Evolutionary conservation across 1,140 invertebrate species (phyloP), one percentile per base, ranked within the genome.

Genomic region (Euglossa dilemma): DNA sequence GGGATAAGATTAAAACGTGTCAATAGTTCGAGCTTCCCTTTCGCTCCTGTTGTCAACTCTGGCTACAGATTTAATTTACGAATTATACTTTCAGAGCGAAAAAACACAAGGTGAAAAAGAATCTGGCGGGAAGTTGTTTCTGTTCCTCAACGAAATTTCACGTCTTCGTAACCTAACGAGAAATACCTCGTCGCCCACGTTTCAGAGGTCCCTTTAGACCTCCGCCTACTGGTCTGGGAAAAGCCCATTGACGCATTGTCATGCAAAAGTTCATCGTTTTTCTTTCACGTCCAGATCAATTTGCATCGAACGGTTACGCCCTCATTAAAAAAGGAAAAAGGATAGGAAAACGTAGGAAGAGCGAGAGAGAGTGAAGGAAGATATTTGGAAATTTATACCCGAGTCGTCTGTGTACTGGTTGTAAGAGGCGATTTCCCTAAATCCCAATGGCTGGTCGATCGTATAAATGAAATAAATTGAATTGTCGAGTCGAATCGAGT

Each of bases 171-270:
- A 67, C 36, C 36, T 36, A 36, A 36, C 1, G 36, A 67, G 23
- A 23, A 67, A 36, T 18, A 52, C 28, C 18, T 52, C n/a, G 7
- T 1, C 45, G 6, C 25, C 47, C 18, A 71, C 45, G n/a, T 71
- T 11, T 12, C 12, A 6, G 1, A 11, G 18, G 16, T 25, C 25
- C 16, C 25, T 36, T 54, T 36, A 18, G 2, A 71, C 1, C 25
- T 6, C 6, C 69, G 28, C 69, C 47, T 25, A 71, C 66, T 71
- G 43, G 66, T 28, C 8, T 25, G 9, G 6, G 8, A 20, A 36
- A 54, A 36, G 23, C 20, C 69, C 18, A 71, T 71, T 23, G 69
- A 54, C 50, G 18, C 18, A 54, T 54, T 71, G 69, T 71, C 47
- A 71, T 71, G 69, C 23, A 54, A 54, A 71, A 23, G 12, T 54